Evolutionary conservation across 1,140 invertebrate genomes (phyloP), one percentile per base, ranked within the genome.

Genomic region (Ladona fulva): DNA sequence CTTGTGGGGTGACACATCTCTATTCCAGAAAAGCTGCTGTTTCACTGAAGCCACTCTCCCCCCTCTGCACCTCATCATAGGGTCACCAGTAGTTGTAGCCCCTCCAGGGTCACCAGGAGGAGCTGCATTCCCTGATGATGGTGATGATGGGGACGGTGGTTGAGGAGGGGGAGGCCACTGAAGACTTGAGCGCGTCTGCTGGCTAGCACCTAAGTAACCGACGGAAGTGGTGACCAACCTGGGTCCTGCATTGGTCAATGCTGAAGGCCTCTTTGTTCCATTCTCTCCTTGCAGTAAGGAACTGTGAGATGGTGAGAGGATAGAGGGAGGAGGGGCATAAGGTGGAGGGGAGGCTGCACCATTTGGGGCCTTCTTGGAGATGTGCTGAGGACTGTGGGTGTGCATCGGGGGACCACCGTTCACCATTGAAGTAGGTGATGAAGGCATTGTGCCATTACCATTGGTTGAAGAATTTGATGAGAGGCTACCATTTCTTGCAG

Each of bases 1-100:
- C 83, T 95, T 95, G 79, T 93, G 92, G 5, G 87, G 84, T 24
- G 90, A 85, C 77, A 90, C 52, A 22, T 66, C 52, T 1, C 52
- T 3, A 22, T 66, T 66, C 52, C 52, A 66, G 14, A 66, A 22
- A 16, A 66, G n/a, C 52, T 66, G 52, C 12, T 66, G 52, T 12
- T 66, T 66, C 52, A 66, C 52, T 12, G 52, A 66, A 6, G 52
- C 52, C 3, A 66, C 52, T 5, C 52, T 16, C 1, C 52, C 52
- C 52, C 52, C 52, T 19, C 52, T 16, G 12, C 52, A 66, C 52
- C 52, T 66, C 52, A 66, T 12, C 14, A 22, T 22, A 3, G n/a
- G 16, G 16, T 16, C 16, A 16, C n/a, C 52, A 12, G 5, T 66
- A 5, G 52, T 22, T 22, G 3, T 66, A 8, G 29, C 29, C 8